A percentile compares a stretch with the other conserved stretches of the same genome.
phyloP scores from a whole-genome alignment of 2,797 vertebrate genomes.

The Lutjanus argentimaculatus region DNA sequence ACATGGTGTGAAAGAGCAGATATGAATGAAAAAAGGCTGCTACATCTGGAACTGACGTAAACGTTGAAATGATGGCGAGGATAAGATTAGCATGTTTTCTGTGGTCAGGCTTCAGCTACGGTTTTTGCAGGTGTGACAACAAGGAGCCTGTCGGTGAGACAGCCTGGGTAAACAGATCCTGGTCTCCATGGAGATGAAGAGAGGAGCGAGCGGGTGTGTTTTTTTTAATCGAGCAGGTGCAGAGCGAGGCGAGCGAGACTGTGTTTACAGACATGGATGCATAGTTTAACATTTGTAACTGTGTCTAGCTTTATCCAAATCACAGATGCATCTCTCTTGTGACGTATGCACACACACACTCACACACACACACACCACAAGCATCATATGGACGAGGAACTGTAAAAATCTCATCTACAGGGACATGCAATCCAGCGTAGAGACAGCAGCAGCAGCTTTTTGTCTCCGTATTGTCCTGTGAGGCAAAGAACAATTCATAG shows the following conservation, averaged over 20 bases:
- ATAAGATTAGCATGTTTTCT: not conserved
- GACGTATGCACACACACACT: slow-evolving; percentile 2
- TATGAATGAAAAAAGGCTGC: not conserved
- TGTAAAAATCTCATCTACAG: slow-evolving; percentile 31
- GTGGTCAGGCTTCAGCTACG: slow-evolving; percentile 22
- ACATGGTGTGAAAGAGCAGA: not conserved
- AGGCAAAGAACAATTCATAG: slow-evolving; percentile 38
- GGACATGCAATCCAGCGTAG: slow-evolving; percentile 56
- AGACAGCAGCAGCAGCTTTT: slow-evolving; percentile 34
- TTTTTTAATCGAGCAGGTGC: slow-evolving; percentile 2
- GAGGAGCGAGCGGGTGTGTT: not conserved
- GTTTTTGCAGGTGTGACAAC: slow-evolving; percentile 6
- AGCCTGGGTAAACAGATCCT: slow-evolving; percentile 11
- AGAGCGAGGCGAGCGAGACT: slow-evolving; percentile 30
- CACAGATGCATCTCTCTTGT: slow-evolving; percentile 6
- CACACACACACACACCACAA: not conserved
- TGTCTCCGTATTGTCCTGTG: slow-evolving; percentile 27
- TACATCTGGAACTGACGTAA: no score
- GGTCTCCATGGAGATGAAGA: slow-evolving; percentile 5
- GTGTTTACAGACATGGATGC: slow-evolving; percentile 49
- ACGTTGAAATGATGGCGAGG: not conserved
- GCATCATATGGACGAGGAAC: slow-evolving; percentile 10
- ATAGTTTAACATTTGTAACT: slow-evolving; percentile 45
- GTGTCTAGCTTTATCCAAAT: slow-evolving; percentile 2
- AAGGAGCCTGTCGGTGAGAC: not conserved